A percentile compares a stretch with the other conserved stretches of the same genome.
Evolutionary conservation across 2,888 invertebrate species (phyloP).

Genomic region (Phalera bucephala): DNA sequence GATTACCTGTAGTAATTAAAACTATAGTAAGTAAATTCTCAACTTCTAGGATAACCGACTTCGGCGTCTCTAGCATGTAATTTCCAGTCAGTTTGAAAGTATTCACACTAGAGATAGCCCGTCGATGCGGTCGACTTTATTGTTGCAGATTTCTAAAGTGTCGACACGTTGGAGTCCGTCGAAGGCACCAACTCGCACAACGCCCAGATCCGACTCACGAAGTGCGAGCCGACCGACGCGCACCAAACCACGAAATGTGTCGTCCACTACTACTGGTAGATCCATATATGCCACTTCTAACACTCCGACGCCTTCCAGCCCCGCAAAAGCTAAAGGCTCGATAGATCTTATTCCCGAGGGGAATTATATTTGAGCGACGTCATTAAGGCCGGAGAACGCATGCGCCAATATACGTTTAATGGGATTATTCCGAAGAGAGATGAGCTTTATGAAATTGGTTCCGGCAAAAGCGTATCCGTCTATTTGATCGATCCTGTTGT

Average conservation of each 20-base stretch:
- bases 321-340: conserved; percentile 91
- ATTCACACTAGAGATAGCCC: conserved; percentile 88
- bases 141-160: conserved; percentile 89
- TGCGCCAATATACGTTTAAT: conserved; percentile 90
- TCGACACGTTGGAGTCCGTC: conserved; percentile 89
- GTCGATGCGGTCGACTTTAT: conserved; percentile 92
- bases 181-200: conserved; percentile 89
- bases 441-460: conserved; percentile 91
- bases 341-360: conserved; percentile 90
- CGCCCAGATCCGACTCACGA: conserved; percentile 92
- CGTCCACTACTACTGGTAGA: conserved; percentile 86
- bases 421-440: conserved; percentile 93
- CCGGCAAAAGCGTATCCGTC: conserved; percentile 93
- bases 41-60: conserved; percentile 87
- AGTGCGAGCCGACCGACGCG: conserved; percentile 89
- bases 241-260: conserved; percentile 90
- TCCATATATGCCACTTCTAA: conserved; percentile 94
- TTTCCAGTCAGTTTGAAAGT: conserved; percentile 90
- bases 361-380: conserved; percentile 91
- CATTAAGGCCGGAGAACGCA: conserved; percentile 92
- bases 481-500: conserved; percentile 88
- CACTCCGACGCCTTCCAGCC: conserved; percentile 91
- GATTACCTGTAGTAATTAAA: conserved; percentile 92
- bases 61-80: conserved; percentile 91
- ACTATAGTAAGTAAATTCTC: conserved; percentile 87